phyloP scores from a whole-genome alignment of 23 tunicate species.

The Trididemnum nubilum region DNA sequence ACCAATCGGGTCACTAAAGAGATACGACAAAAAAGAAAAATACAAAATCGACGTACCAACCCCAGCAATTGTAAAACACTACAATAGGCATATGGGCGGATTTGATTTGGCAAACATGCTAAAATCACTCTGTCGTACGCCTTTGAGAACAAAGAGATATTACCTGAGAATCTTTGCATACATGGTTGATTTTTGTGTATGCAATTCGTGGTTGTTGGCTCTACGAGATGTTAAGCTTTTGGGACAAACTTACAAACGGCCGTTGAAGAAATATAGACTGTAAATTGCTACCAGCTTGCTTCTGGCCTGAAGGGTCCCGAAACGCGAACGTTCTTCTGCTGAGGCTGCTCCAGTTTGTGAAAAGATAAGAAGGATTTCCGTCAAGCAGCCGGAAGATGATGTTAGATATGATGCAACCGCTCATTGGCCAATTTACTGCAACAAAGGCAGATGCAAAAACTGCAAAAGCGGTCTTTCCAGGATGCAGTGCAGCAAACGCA shows the following conservation, averaged over 20 bases:
- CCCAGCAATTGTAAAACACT: too few relatives aligned
- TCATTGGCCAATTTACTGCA: background rate
- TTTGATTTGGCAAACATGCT: background rate
- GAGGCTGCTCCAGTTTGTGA: background rate
- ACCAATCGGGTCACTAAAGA: too few relatives aligned
- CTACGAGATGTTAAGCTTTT: background rate
- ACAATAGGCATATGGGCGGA: background rate
- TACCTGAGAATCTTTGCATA: constrained; percentile 7
- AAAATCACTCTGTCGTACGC: background rate
- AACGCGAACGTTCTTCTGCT: background rate
- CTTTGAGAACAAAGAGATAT: constrained; percentile 12
- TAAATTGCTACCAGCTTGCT: background rate
- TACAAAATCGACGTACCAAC: background rate
- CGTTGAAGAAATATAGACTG: background rate
- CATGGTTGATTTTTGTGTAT: too few relatives aligned
- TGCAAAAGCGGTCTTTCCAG: too few relatives aligned
- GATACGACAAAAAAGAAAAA: too few relatives aligned
- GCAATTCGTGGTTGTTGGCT: background rate
- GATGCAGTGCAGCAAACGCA: too few relatives aligned
- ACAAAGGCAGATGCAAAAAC: background rate
- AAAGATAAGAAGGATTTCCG: background rate
- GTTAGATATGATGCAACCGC: background rate
- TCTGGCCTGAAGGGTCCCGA: background rate
- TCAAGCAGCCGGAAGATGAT: background rate
- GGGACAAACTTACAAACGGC: background rate